phyloP scores from a whole-genome alignment of 2,113 vertebrate species.

The Naja naja region DNA sequence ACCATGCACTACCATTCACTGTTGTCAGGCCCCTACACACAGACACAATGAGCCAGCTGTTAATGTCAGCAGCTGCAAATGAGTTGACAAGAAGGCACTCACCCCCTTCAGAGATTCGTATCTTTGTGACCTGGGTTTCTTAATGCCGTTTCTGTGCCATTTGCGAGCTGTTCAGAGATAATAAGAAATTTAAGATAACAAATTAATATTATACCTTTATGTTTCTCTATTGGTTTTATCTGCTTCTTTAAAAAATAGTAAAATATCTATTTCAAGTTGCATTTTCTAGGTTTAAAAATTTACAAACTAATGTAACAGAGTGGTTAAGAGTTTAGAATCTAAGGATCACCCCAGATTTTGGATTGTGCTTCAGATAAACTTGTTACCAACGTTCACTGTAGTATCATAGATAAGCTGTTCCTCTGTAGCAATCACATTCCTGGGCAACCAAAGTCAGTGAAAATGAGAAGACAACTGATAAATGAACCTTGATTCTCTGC shows the following conservation, averaged over 20 bases:
- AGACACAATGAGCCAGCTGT: background rate
- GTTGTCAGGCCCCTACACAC: background rate
- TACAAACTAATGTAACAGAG: background rate
- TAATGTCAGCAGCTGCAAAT: background rate
- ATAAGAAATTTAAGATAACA: background rate
- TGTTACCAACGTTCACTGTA: background rate
- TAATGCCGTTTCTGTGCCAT: constrained; percentile 97
- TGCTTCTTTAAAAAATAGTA: background rate
- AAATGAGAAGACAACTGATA: background rate
- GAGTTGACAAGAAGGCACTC: constrained; percentile 43
- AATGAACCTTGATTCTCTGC: background rate
- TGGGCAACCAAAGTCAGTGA: background rate
- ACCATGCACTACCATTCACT: background rate
- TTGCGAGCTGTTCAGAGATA: constrained; percentile 80
- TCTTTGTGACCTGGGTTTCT: constrained; percentile 87
- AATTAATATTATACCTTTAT: background rate
- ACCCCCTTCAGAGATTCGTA: constrained; percentile 96
- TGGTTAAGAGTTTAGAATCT: too few species aligned
- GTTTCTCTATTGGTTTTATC: background rate
- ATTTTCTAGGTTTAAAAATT: background rate
- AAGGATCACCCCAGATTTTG: background rate
- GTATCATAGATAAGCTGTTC: background rate
- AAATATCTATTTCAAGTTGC: background rate
- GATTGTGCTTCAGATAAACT: background rate
- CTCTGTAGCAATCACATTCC: background rate